phyloP scores from a whole-genome alignment of 2,113 vertebrate species.

The Rhombomys opimus region DNA sequence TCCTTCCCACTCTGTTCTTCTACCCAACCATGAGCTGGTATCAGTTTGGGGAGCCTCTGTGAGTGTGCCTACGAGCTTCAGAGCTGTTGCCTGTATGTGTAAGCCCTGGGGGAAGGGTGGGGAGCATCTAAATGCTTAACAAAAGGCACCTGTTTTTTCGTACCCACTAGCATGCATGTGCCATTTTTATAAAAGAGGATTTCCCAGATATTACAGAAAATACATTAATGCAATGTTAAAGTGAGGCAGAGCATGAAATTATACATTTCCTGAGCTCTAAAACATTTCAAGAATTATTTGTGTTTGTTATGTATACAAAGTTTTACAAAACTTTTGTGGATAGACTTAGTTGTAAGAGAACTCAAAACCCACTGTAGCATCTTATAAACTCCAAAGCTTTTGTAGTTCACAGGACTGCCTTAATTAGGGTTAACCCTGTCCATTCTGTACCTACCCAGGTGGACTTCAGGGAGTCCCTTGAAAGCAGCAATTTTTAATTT shows the following conservation, averaged over 20 bases:
- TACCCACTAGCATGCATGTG: background rate
- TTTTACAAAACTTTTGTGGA: background rate
- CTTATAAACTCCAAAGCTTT: slow-evolving; percentile 7
- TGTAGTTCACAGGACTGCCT: background rate
- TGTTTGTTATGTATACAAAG: background rate
- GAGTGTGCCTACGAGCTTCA: background rate
- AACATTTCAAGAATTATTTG: background rate
- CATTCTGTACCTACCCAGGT: background rate
- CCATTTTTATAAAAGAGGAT: background rate
- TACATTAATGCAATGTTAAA: background rate
- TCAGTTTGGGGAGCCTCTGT: background rate
- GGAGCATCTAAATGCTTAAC: background rate
- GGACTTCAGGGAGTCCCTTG: background rate
- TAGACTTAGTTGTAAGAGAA: background rate
- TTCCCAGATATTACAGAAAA: background rate
- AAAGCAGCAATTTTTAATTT: slow-evolving; percentile 1
- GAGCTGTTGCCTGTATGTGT: background rate
- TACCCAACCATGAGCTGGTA: fast-evolving
- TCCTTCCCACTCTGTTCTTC: background rate
- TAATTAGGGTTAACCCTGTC: background rate
- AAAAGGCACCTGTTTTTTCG: background rate
- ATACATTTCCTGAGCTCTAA: background rate
- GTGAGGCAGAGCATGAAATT: background rate
- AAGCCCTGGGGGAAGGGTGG: background rate
- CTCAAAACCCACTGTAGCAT: background rate